These are phyloP conservation scores for Lepidocyrtinus sp. DNA, from an alignment of 2,888 invertebrate species.

Conservation along the genomic window DNA sequence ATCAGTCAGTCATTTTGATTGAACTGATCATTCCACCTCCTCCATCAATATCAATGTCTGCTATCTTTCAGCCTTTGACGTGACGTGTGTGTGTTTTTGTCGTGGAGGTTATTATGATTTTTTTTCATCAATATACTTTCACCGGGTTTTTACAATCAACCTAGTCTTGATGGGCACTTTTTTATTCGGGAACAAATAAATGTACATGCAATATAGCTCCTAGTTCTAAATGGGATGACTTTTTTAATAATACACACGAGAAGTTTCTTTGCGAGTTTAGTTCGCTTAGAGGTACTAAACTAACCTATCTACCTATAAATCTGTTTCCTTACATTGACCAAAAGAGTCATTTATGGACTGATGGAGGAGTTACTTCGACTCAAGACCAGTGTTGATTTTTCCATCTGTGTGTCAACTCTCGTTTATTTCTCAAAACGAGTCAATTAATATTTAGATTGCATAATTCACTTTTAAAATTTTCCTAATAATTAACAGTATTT, in stretches of 20 bases:
- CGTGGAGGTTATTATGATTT: too few relatives aligned
- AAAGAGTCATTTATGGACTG: constrained; percentile 1
- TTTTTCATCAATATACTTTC: too few relatives aligned
- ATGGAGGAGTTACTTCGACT: not conserved
- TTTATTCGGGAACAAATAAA: too few relatives aligned
- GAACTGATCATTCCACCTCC: too few relatives aligned
- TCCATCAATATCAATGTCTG: too few relatives aligned
- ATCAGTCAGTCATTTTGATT: too few relatives aligned
- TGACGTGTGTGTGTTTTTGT: too few relatives aligned
- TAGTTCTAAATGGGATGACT: not conserved
- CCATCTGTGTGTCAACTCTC: not conserved
- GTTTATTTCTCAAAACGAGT: constrained; percentile 9
- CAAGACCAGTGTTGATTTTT: constrained; percentile 14
- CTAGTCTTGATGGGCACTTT: too few relatives aligned
- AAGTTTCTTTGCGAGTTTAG: not conserved
- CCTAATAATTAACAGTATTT: constrained; percentile 19
- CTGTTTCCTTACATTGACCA: too few relatives aligned
- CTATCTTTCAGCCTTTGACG: too few relatives aligned
- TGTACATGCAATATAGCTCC: too few relatives aligned
- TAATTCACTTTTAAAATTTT: constrained; percentile 13
- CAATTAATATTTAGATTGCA: constrained; percentile 15
- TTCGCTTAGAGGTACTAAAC: not conserved
- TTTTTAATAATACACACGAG: constrained; percentile 5
- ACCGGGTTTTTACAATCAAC: too few relatives aligned
- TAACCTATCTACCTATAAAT: not conserved